A percentile compares a stretch with the other conserved stretches of the same genome.
phyloP scores from a whole-genome alignment of 2,888 invertebrate genomes.

The Allacma fusca region DNA sequence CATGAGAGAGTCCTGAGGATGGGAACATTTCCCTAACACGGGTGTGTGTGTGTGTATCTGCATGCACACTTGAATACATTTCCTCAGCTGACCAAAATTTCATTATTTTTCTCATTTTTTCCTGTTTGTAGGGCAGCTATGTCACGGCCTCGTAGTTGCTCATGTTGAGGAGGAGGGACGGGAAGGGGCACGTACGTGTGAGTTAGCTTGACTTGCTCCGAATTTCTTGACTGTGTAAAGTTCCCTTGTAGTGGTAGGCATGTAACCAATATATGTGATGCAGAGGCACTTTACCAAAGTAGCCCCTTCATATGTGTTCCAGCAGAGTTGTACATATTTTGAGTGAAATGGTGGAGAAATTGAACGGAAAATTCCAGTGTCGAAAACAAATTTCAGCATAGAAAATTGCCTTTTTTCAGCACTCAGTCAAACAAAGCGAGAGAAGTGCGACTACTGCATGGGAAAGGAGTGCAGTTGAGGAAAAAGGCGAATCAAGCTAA shows the following conservation, averaged over 20 bases:
- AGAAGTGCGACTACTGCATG: constrained; percentile 9
- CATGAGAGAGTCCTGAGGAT: neutral
- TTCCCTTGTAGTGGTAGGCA: neutral
- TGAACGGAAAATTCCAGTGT: constrained; percentile 60
- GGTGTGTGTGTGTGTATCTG: neutral
- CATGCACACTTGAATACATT: constrained; percentile 14
- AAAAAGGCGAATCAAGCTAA: constrained; percentile 37
- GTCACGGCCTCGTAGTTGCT: constrained; percentile 23
- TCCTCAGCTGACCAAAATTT: constrained; percentile 38
- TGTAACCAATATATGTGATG: neutral
- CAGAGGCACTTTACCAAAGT: too few species aligned
- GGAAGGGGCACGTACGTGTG: constrained; percentile 34
- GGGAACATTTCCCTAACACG: neutral
- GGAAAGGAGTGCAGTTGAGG: neutral
- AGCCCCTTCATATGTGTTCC: neutral
- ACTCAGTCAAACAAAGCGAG: constrained; percentile 41
- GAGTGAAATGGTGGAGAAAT: constrained; percentile 58
- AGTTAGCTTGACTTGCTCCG: constrained; percentile 32
- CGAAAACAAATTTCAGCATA: constrained; percentile 57
- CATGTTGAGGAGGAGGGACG: constrained; percentile 21
- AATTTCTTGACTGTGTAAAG: neutral
- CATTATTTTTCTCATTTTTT: constrained; percentile 37
- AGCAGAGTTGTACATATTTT: neutral
- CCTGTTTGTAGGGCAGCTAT: constrained; percentile 39
- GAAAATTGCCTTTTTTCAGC: constrained; percentile 53